Evolutionary conservation across 2,797 vertebrate species (phyloP).

Genomic region (Psittacula derbiana): DNA sequence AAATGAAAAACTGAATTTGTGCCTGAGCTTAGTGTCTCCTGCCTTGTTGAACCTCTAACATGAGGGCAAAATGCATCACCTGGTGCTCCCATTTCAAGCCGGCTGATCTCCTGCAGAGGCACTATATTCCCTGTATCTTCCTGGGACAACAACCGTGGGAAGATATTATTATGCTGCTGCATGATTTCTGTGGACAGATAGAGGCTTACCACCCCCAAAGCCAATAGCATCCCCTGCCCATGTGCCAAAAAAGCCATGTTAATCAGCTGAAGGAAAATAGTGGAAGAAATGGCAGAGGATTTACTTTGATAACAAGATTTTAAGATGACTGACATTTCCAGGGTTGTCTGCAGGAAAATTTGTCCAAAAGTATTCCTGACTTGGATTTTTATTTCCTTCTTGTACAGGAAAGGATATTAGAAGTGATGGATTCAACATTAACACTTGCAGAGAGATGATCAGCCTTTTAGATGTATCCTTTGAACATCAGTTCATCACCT

Average conservation of each 20-base stretch:
- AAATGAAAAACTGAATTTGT: background rate
- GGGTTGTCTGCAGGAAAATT: background rate
- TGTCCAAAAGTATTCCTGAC: background rate
- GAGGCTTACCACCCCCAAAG: background rate
- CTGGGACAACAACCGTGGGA: background rate
- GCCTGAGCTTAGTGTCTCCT: background rate
- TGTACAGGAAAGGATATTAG: constrained; percentile 85
- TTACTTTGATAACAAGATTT: background rate
- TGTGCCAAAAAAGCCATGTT: background rate
- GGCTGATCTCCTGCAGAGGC: background rate
- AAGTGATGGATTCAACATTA: constrained; percentile 84
- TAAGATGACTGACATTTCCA: background rate
- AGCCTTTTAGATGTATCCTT: constrained; percentile 94
- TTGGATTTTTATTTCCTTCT: background rate
- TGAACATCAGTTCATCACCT: background rate
- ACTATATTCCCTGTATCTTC: background rate
- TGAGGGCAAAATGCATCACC: rapidly evolving
- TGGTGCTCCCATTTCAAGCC: background rate
- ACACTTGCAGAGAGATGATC: constrained; percentile 87
- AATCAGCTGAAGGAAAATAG: background rate
- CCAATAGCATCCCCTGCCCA: background rate
- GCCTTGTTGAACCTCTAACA: background rate
- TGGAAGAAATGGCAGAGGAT: background rate
- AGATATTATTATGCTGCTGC: background rate
- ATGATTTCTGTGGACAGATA: background rate